phyloP scores from a whole-genome alignment of 2,797 vertebrate genomes.

The Petrocephalus sullivani region DNA sequence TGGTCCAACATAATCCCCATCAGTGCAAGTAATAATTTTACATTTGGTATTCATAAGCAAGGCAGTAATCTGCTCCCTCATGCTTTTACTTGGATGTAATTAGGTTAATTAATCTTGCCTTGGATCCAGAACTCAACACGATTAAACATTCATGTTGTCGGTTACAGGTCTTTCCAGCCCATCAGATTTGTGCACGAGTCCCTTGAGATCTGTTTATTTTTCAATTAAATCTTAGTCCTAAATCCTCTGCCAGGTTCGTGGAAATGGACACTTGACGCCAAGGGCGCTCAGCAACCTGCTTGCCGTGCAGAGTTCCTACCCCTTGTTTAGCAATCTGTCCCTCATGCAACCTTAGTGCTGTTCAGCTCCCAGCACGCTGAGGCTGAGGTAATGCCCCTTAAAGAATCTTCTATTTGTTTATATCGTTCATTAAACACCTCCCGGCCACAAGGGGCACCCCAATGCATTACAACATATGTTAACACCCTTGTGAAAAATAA shows the following conservation, averaged over 20 bases:
- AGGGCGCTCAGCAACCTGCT: slow-evolving; percentile 45
- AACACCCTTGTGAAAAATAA: slow-evolving; percentile 9
- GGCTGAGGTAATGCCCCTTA: not conserved
- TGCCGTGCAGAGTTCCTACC: slow-evolving; percentile 3
- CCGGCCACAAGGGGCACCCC: not conserved
- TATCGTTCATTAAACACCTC: slow-evolving; percentile 15
- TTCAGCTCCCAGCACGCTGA: not conserved
- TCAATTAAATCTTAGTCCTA: slow-evolving; percentile 57
- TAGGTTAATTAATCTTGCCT: slow-evolving; percentile 60
- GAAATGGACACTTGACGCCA: slow-evolving; percentile 41
- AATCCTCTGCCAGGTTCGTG: slow-evolving; percentile 40
- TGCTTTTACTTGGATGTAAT: slow-evolving; percentile 52
- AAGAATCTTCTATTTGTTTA: not conserved
- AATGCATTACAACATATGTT: not conserved
- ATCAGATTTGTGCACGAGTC: slow-evolving; percentile 56
- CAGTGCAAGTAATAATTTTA: slow-evolving; percentile 45
- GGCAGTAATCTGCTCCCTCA: slow-evolving; percentile 41
- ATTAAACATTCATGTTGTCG: slow-evolving; percentile 55
- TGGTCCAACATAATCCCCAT: slow-evolving; percentile 35
- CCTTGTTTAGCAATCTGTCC: not conserved
- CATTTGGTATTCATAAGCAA: slow-evolving; percentile 47
- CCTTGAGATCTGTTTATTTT: slow-evolving; percentile 61
- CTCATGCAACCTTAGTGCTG: not conserved
- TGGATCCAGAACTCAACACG: slow-evolving; percentile 53
- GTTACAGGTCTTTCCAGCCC: slow-evolving; percentile 56